Evolutionary conservation across 2,888 invertebrate species (phyloP).

Genomic region (Bombylius discolor): DNA sequence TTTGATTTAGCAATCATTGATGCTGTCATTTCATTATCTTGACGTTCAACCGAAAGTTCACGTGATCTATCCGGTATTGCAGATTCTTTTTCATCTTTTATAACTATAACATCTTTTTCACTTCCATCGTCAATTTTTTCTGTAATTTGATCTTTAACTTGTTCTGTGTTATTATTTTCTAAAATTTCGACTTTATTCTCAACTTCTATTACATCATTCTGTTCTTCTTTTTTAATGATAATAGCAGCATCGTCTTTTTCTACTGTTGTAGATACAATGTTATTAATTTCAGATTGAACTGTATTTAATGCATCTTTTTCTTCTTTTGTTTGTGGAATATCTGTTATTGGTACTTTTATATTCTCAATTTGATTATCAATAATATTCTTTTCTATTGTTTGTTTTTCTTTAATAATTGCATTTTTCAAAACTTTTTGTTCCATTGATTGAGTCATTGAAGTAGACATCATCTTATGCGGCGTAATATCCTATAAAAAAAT

Average conservation of each 20-base stretch:
- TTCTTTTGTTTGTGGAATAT: constrained; percentile 31
- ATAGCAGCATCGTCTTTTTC: constrained; percentile 3
- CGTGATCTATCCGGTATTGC: constrained; percentile 19
- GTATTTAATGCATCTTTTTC: constrained; percentile 35
- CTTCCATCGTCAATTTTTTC: constrained; percentile 30
- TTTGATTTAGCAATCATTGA: constrained; percentile 54
- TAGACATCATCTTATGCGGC: background rate
- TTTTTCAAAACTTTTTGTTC: background rate
- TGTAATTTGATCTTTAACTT: constrained; percentile 14
- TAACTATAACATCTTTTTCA: constrained; percentile 19
- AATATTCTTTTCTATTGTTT: constrained; percentile 4
- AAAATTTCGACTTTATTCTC: constrained; percentile 18
- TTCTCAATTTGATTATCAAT: constrained; percentile 6
- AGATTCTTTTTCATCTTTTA: constrained; percentile 27
- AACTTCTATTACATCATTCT: constrained; percentile 15
- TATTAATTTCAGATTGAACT: constrained; percentile 27
- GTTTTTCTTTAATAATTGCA: constrained; percentile 12
- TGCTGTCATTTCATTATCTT: constrained; percentile 37
- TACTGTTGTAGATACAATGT: constrained; percentile 15
- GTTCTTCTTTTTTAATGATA: constrained; percentile 21
- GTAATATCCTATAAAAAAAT: constrained; percentile 1
- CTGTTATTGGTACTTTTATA: constrained; percentile 20
- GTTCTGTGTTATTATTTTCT: constrained; percentile 13
- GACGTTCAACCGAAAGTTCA: constrained; percentile 23
- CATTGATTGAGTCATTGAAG: constrained; percentile 2